Percentiles rank a stretch among this genome's conserved stretches.
Conservation (phyloP, 2,113 vertebrate genomes). For the Xiphophorus maculatus region DNA sequence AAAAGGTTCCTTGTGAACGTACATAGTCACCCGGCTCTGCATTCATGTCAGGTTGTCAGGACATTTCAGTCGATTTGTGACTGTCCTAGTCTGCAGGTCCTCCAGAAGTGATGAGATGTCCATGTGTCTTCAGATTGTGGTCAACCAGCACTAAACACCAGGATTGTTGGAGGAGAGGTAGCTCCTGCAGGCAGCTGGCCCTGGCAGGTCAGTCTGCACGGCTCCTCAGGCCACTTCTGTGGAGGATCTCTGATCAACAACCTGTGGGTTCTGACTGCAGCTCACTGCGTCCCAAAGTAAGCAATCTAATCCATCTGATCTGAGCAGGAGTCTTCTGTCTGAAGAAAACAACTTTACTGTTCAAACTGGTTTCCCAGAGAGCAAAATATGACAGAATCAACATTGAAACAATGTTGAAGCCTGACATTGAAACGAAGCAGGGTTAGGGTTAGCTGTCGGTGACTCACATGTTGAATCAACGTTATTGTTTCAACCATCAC, state of each 20-base stretch:
- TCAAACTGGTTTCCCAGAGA: too few relatives aligned
- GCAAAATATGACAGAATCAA: too few relatives aligned
- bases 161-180: conserved; percentile 75
- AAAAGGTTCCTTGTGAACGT: too few relatives aligned
- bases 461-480: too few relatives aligned
- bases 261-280: conserved; percentile 79
- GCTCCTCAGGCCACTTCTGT: conserved; percentile 51
- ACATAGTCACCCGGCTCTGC: background rate
- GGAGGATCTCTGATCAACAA: conserved; percentile 79
- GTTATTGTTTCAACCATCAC: too few relatives aligned
- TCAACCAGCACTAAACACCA: conserved; percentile 30
- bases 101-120: background rate
- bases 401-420: too few relatives aligned
- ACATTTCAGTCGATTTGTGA: background rate
- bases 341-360: too few relatives aligned
- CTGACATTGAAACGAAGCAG: too few relatives aligned
- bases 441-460: too few relatives aligned
- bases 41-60: background rate
- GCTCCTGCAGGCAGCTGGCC: conserved; percentile 75
- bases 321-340: too few relatives aligned
- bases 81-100: background rate
- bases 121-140: conserved; percentile 73
- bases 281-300: conserved; percentile 70
- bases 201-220: conserved; percentile 78
- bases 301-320: background rate